Evolutionary conservation across 2,797 vertebrate genomes (phyloP).

Genomic region (Echeneis naucrates): DNA sequence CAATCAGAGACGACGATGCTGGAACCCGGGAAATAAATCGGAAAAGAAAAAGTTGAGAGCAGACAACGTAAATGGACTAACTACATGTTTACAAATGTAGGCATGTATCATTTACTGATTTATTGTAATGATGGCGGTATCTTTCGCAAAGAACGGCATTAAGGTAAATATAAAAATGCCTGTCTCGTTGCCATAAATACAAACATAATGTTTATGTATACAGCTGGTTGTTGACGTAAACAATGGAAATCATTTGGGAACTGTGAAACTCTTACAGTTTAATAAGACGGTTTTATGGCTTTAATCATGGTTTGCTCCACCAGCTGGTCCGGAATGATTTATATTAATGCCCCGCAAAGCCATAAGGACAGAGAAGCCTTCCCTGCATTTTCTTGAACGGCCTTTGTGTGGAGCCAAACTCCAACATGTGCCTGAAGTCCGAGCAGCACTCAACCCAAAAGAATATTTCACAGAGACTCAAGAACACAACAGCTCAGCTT

Average conservation of each 20-base stretch:
- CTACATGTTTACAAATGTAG: too few relatives aligned
- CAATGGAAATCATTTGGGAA: not conserved
- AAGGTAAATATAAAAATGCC: conserved; percentile 41
- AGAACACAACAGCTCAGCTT: conserved; percentile 56
- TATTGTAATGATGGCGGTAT: not conserved
- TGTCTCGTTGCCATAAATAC: not conserved
- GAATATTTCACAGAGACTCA: conserved; percentile 79
- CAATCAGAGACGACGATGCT: conserved; percentile 47
- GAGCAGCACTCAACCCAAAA: conserved; percentile 80
- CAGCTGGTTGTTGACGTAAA: not conserved
- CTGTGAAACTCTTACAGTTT: too few relatives aligned
- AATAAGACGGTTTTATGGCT: not conserved
- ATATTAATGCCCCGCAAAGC: conserved; percentile 90
- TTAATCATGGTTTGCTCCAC: not conserved
- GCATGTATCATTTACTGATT: too few relatives aligned
- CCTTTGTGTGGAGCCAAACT: conserved; percentile 81
- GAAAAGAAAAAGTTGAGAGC: conserved; percentile 14
- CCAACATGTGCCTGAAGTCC: conserved; percentile 71
- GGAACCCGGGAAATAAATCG: conserved; percentile 55
- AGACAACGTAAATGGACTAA: not conserved
- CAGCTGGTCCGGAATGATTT: conserved; percentile 59
- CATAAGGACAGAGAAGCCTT: conserved; percentile 80
- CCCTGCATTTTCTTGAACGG: conserved; percentile 87
- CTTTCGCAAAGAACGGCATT: not conserved
- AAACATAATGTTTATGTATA: too few relatives aligned